phyloP scores from a whole-genome alignment of 2,888 invertebrate species.

The Sclerodermus sp. region DNA sequence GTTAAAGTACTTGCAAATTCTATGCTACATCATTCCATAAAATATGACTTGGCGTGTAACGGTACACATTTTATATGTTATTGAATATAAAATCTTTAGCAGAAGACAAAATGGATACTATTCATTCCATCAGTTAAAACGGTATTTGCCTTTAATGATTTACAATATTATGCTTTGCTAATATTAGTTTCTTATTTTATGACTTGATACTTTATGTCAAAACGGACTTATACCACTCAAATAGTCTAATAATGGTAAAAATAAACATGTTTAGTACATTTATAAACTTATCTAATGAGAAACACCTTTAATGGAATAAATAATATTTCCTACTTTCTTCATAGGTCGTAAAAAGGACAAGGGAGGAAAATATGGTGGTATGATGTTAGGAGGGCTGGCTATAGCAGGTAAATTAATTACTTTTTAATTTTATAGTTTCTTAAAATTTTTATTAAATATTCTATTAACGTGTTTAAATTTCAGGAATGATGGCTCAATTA shows the following conservation, averaged over 20 bases:
- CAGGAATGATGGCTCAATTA: constrained; percentile 66
- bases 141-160: too few relatives aligned
- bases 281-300: too few relatives aligned
- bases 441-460: background rate
- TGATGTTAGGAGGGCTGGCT: constrained; percentile 66
- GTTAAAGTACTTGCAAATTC: background rate
- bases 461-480: constrained; percentile 3
- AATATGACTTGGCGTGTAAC: too few relatives aligned
- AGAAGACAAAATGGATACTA: background rate
- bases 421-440: background rate
- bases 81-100: background rate
- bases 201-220: too few relatives aligned
- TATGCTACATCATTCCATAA: background rate
- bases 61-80: too few relatives aligned
- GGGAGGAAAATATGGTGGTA: constrained; percentile 56
- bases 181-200: too few relatives aligned
- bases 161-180: too few relatives aligned
- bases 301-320: too few relatives aligned
- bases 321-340: too few relatives aligned
- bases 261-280: too few relatives aligned
- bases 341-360: constrained; percentile 61
- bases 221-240: too few relatives aligned
- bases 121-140: background rate
- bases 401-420: constrained; percentile 57
- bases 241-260: too few relatives aligned